Evolutionary conservation across 2,888 invertebrate species (phyloP).

Genomic region (Alsophila aescularia): DNA sequence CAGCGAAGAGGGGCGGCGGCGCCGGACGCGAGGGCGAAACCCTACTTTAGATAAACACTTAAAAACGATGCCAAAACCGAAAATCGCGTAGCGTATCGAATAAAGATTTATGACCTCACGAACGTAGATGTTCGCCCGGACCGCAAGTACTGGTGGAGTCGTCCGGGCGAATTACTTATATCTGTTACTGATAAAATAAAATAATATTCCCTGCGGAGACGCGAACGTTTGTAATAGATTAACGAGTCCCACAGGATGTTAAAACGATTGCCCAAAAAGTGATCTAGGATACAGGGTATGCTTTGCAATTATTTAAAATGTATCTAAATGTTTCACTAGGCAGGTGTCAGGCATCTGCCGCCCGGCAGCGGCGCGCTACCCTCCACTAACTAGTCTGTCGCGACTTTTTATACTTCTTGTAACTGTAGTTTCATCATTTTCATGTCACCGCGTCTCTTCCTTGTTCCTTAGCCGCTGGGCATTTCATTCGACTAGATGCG

Average conservation of each 20-base stretch:
- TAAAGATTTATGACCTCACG: constrained; percentile 69
- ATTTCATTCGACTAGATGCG: constrained; percentile 49
- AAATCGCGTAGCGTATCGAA: constrained; percentile 77
- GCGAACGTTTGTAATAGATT: constrained; percentile 72
- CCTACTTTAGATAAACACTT: constrained; percentile 69
- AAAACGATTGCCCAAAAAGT: constrained; percentile 87
- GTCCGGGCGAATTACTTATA: constrained; percentile 44
- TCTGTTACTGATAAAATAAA: constrained; percentile 70
- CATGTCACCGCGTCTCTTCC: constrained; percentile 57
- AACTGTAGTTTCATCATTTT: constrained; percentile 70
- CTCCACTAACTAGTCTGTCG: constrained; percentile 74
- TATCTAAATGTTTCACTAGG: constrained; percentile 84
- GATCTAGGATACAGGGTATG: constrained; percentile 97
- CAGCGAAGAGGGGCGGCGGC: constrained; percentile 22
- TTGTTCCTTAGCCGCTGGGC: constrained; percentile 42
- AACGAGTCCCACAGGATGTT: constrained; percentile 65
- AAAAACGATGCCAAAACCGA: constrained; percentile 77
- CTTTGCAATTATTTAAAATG: constrained; percentile 95
- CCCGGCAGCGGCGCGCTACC: constrained; percentile 59
- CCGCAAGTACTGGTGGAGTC: constrained; percentile 32
- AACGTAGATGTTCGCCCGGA: constrained; percentile 71
- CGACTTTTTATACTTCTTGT: constrained; percentile 79
- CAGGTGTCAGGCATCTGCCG: constrained; percentile 62
- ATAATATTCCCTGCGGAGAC: constrained; percentile 68
- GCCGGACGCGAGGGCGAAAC: constrained; percentile 32